phyloP scores from a whole-genome alignment of 2,113 vertebrate genomes.

The Prionailurus bengalensis region DNA sequence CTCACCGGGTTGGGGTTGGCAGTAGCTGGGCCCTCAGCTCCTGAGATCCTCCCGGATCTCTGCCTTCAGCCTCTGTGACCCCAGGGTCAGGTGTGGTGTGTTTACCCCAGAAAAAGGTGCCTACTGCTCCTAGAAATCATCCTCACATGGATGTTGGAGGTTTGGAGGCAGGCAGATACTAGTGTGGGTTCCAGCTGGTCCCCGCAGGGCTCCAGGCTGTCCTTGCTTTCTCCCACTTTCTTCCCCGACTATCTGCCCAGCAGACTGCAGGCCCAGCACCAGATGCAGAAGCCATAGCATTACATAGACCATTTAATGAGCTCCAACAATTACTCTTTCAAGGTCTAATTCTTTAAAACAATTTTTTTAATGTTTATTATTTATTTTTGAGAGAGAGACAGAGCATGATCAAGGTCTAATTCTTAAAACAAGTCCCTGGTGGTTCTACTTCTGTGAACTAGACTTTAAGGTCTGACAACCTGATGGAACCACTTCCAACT shows the following conservation, averaged over 20 bases:
- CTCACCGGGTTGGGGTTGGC: background rate
- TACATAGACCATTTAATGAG: background rate
- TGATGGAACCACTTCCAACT: background rate
- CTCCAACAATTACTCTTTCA: background rate
- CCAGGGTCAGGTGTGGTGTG: background rate
- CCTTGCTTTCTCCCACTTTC: background rate
- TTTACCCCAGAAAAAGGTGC: background rate
- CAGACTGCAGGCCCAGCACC: background rate
- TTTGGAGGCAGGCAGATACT: background rate
- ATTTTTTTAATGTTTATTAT: too few relatives aligned
- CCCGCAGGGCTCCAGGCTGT: background rate
- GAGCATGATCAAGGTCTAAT: background rate
- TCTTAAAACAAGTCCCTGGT: background rate
- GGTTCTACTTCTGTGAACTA: conserved; percentile 23
- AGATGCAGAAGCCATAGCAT: background rate
- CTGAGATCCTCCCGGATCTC: background rate
- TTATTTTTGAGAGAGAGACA: too few relatives aligned
- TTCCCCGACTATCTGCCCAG: background rate
- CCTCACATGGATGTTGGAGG: background rate
- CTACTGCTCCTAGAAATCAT: background rate
- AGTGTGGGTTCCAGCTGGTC: background rate
- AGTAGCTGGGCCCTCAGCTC: too few relatives aligned
- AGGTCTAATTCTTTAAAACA: background rate
- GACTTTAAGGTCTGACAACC: background rate
- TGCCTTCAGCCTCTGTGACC: background rate